A percentile compares a stretch with the other conserved stretches of the same genome.
phyloP scores from a whole-genome alignment of 2,113 vertebrate species.

The Epinephelus fuscoguttatus region DNA sequence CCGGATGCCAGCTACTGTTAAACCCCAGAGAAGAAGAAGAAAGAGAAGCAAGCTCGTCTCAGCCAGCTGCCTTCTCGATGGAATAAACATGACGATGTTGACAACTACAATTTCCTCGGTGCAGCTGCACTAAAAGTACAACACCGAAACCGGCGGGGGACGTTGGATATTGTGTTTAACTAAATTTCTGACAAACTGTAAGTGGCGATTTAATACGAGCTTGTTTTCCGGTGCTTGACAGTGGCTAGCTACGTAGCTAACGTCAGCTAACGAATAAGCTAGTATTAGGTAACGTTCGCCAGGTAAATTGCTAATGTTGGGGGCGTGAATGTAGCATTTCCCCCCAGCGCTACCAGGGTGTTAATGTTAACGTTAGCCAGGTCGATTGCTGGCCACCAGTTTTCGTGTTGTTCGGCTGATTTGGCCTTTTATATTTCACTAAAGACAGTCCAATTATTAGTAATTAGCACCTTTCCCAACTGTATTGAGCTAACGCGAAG shows the following conservation, averaged over 20 bases:
- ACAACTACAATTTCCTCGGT: slow-evolving; percentile 2
- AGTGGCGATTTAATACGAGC: slow-evolving; percentile 33
- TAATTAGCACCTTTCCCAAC: not conserved
- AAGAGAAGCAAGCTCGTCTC: not conserved
- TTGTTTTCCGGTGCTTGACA: not conserved
- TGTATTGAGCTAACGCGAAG: not conserved
- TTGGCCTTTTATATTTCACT: not conserved
- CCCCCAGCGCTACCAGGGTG: not conserved
- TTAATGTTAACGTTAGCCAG: not conserved
- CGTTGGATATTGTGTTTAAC: slow-evolving; percentile 5
- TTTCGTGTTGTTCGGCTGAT: not conserved
- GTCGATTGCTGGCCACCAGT: fast-evolving
- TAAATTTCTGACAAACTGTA: slow-evolving; percentile 34
- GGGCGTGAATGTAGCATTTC: slow-evolving; percentile 19
- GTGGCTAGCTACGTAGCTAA: slow-evolving; percentile 34
- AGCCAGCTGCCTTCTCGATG: slow-evolving; percentile 35
- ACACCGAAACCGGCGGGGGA: not conserved
- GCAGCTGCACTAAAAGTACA: slow-evolving; percentile 22
- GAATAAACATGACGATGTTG: slow-evolving; percentile 74
- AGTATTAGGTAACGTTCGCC: slow-evolving; percentile 54
- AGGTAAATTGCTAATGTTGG: slow-evolving; percentile 45
- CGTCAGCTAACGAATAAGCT: slow-evolving; percentile 51
- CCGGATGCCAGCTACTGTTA: too few relatives aligned
- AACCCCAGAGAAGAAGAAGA: not conserved
- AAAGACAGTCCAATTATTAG: not conserved